Conservation (phyloP, 2,888 invertebrate species). For the Drosophila prolongata region DNA sequence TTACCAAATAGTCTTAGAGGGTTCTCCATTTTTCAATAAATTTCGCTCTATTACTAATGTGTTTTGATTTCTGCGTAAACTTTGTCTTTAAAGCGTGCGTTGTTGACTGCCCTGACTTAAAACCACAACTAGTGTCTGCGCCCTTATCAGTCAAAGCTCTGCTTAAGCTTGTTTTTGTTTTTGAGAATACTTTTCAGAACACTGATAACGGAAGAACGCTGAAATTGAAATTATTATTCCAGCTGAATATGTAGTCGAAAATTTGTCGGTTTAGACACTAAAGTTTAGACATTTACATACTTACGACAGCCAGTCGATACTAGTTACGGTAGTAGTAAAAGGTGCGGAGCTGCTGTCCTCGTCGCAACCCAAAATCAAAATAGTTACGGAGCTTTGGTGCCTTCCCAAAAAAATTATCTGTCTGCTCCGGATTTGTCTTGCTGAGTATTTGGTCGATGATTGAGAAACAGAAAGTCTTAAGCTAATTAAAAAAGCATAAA, state of each 20-base stretch:
- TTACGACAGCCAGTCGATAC: conserved; percentile 59
- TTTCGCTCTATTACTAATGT: background rate
- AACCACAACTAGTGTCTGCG: background rate
- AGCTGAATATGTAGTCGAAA: background rate
- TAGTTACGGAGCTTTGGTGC: conserved; percentile 1
- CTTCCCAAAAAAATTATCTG: conserved; percentile 61
- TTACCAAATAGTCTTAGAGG: conserved; percentile 45
- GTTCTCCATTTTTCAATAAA: conserved; percentile 33
- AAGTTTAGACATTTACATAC: too few relatives aligned
- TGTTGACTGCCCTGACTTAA: conserved; percentile 40
- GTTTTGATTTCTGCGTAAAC: conserved; percentile 22
- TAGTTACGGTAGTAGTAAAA: conserved; percentile 79
- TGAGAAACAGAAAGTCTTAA: conserved; percentile 45
- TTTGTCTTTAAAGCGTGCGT: conserved; percentile 27
- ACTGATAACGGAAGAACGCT: conserved; percentile 14
- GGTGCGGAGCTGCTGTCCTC: conserved; percentile 63
- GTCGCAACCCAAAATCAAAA: conserved; percentile 2
- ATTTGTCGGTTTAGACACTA: too few relatives aligned
- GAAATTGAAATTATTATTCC: background rate
- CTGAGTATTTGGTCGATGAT: conserved; percentile 65
- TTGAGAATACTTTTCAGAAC: conserved; percentile 4
- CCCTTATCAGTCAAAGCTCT: conserved; percentile 31
- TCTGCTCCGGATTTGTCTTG: conserved; percentile 24
- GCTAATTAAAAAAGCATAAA: conserved; percentile 48
- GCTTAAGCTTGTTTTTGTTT: conserved; percentile 11